Evolutionary conservation across 2,113 vertebrate genomes (phyloP), one percentile per base, ranked within the genome.

Genomic region (Emydura subglobosa): DNA sequence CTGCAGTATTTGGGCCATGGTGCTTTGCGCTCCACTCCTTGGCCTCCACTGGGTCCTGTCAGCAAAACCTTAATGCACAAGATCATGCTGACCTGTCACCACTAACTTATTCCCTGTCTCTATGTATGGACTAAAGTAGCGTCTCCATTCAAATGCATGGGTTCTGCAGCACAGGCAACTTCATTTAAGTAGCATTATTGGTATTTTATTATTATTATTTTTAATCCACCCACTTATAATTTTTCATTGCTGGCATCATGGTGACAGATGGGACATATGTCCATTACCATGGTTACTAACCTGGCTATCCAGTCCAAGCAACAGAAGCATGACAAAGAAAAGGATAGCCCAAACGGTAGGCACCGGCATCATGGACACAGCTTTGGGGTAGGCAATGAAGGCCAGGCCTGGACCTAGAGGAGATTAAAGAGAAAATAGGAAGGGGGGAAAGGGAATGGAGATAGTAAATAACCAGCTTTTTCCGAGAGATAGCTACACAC

Each of bases 251-350:
- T 74, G 87, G 93, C 76, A 87, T 27, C 0, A 1, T 31, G 1
- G 2, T 68, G 29, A 68, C 12, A 76, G 21, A 0, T 6, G 79
- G 87, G 59, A 34, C 31, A 55, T 11, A 1, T 1, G 47, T 54
- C 42, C 34, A 24, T 68, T 34, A 86, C 25, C n/a, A 51, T 79
- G 29, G 0, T 0, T 82, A 96, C 99, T 59, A 87, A 99, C 99
- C 99, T 99, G 99, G 98, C 99, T 99, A 98, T 99, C 99, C 97
- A 99, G 99, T 97, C 99, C 99, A 98, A 99, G 99, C 97, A 99
- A 99, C 98, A 99, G 99, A 98, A 99, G 99, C 99, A 99, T 99
- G 97, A 99, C 99, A 97, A 99, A 99, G 98, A 99, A 99, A 68
- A 99, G 99, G 97, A 99, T 98, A 90, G 99, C 99, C 99, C 99